phyloP scores from a whole-genome alignment of 2,113 vertebrate species.

The Anguilla japonica region DNA sequence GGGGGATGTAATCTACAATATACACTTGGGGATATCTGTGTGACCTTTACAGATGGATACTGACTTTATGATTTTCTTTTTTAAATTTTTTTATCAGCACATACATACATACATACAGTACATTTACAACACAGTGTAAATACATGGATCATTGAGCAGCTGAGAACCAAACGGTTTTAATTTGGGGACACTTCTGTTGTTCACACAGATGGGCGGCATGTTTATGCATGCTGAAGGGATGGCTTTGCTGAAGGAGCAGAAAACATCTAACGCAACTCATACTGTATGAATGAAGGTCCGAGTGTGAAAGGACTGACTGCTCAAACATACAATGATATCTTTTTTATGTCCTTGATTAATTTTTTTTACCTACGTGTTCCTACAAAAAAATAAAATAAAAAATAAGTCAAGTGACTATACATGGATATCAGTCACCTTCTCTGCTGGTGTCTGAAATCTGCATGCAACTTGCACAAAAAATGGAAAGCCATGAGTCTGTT shows the following conservation, averaged over 20 bases:
- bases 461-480: not conserved
- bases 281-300: not conserved
- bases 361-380: not conserved
- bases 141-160: not conserved
- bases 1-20: too few species aligned
- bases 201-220: not conserved
- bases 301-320: not conserved
- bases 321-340: not conserved
- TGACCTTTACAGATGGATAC: not conserved
- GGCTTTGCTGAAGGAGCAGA: constrained; percentile 1
- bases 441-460: not conserved
- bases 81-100: too few species aligned
- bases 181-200: not conserved
- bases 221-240: not conserved
- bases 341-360: not conserved
- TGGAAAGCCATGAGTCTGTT: not conserved
- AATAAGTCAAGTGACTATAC: not conserved
- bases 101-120: not conserved
- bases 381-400: not conserved
- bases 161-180: not conserved
- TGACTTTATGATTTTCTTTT: not conserved
- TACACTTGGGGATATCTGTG: not conserved
- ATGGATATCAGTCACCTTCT: not conserved
- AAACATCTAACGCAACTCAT: not conserved
- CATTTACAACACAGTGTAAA: not conserved